Evolutionary conservation across 2,888 invertebrate species (phyloP).

Genomic region (Zaprionus bogoriensis): DNA sequence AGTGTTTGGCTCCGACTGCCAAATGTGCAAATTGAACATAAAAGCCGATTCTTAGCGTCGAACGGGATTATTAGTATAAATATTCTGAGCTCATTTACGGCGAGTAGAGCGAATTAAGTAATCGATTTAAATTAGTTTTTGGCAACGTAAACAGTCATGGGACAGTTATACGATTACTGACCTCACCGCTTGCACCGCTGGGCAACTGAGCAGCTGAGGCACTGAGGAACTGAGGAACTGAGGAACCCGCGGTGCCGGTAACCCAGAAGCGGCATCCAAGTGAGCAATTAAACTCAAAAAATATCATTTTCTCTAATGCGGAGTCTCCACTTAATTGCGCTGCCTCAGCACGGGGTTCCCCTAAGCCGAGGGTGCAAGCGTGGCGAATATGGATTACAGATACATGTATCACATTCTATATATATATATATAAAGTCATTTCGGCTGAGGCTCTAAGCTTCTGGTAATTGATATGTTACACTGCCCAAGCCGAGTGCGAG

Average conservation of each 20-base stretch:
- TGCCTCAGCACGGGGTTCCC: neutral
- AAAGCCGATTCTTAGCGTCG: constrained; percentile 6
- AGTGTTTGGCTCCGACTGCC: constrained; percentile 43
- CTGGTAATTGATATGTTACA: constrained; percentile 65
- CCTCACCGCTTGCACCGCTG: neutral
- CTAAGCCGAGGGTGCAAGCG: neutral
- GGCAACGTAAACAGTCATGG: neutral
- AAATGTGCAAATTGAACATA: constrained; percentile 54
- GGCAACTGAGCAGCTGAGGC: too few species aligned
- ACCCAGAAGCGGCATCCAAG: too few species aligned
- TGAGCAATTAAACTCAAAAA: neutral
- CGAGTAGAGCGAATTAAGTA: constrained; percentile 31
- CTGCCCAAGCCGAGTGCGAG: constrained; percentile 5
- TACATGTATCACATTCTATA: too few species aligned
- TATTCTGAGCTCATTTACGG: constrained; percentile 34
- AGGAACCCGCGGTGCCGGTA: too few species aligned
- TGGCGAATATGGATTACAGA: constrained; percentile 3
- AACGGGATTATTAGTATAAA: constrained; percentile 52
- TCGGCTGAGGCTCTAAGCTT: neutral
- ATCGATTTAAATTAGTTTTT: constrained; percentile 21
- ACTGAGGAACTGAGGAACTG: too few species aligned
- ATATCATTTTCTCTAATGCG: neutral
- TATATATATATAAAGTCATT: neutral
- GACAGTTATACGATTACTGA: neutral
- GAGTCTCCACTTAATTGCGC: neutral